Percentiles rank a stretch among this genome's conserved stretches.
These are phyloP conservation scores for Epinotia demarniana DNA, from an alignment of 2,888 invertebrate genomes.

Conservation along the genomic window DNA sequence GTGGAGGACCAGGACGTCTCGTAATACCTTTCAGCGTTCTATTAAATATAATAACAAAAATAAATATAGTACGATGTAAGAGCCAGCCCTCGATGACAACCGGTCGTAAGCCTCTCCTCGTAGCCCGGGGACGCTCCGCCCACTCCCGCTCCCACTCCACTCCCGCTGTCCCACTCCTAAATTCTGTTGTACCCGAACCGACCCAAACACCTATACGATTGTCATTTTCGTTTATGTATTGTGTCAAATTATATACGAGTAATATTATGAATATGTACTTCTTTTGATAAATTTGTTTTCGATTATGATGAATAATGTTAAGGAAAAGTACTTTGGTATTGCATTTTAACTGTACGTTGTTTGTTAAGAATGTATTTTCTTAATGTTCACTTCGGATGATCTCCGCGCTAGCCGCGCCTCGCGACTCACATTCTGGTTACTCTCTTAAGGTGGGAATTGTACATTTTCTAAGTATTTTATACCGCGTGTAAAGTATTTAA, in stretches of 20 bases:
- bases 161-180: constrained; percentile 34
- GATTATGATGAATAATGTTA: constrained; percentile 75
- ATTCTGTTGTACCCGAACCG: constrained; percentile 41
- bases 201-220: constrained; percentile 44
- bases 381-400: constrained; percentile 64
- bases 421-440: constrained; percentile 57
- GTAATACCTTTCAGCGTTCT: constrained; percentile 87
- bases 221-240: constrained; percentile 65
- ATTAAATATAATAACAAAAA: constrained; percentile 80
- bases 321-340: constrained; percentile 80
- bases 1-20: constrained; percentile 98
- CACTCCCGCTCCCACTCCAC: constrained; percentile 42
- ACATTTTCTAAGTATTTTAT: constrained; percentile 84
- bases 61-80: constrained; percentile 82
- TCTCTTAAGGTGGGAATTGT: constrained; percentile 76
- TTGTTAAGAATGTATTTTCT: constrained; percentile 71
- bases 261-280: constrained; percentile 73
- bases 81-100: constrained; percentile 78
- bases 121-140: constrained; percentile 30
- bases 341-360: constrained; percentile 77
- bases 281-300: constrained; percentile 81
- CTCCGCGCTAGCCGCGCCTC: constrained; percentile 59
- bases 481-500: constrained; percentile 79
- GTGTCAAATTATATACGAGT: constrained; percentile 76
- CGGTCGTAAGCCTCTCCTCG: constrained; percentile 63